Conservation (phyloP, 2,888 invertebrate genomes). For the Rosalia funebris region DNA sequence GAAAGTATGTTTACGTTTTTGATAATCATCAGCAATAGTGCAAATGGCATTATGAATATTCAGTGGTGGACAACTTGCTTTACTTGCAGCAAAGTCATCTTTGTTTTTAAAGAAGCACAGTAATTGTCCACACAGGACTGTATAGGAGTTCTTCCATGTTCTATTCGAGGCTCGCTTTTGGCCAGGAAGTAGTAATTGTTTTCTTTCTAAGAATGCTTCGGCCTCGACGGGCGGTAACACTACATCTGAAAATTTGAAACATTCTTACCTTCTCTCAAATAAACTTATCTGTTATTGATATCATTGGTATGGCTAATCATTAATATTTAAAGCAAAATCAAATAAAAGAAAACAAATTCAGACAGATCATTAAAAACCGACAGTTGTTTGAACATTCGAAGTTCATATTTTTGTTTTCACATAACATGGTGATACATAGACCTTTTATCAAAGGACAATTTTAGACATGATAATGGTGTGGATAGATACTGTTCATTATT, state of each 20-base stretch:
- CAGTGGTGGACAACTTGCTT: conserved; percentile 89
- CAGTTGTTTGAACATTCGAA: too few species aligned
- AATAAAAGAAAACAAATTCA: too few species aligned
- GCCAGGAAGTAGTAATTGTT: conserved; percentile 92
- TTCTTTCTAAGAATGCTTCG: conserved; percentile 90
- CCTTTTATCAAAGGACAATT: too few species aligned
- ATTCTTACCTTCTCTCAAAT: too few species aligned
- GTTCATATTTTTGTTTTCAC: too few species aligned
- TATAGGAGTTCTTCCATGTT: conserved; percentile 95
- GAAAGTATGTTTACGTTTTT: conserved; percentile 94
- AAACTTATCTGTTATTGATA: background rate
- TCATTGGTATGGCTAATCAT: too few species aligned
- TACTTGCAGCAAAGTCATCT: conserved; percentile 87
- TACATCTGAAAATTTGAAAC: conserved; percentile 63
- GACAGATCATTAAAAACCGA: too few species aligned
- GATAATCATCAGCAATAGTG: conserved; percentile 90
- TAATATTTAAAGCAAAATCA: too few species aligned
- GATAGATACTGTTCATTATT: too few species aligned
- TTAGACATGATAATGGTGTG: too few species aligned
- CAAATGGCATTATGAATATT: conserved; percentile 83
- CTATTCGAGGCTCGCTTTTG: conserved; percentile 94
- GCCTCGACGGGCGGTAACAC: conserved; percentile 92
- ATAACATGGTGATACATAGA: too few species aligned
- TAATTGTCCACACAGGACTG: conserved; percentile 95
- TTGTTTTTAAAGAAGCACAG: conserved; percentile 98